Evolutionary conservation across 37 sponge, comb jelly and placozoan species (phyloP).

Genomic region (Aphrocallistes beatrix): DNA sequence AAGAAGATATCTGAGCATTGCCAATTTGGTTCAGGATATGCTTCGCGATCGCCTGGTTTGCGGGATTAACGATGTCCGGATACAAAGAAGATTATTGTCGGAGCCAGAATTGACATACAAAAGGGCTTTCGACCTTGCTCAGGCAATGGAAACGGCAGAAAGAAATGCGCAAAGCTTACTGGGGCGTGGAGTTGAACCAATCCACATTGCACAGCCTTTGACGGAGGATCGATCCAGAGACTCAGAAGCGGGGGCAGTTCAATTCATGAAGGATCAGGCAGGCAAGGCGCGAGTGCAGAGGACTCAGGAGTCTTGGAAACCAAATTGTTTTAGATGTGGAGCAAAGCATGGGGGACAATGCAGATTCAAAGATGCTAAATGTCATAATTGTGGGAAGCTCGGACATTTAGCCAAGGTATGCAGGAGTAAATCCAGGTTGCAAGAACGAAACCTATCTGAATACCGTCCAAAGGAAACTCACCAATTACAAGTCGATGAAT

Average conservation of each 20-base stretch:
- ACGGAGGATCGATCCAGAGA: background rate
- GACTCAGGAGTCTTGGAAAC: background rate
- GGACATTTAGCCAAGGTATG: background rate
- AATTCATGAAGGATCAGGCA: background rate
- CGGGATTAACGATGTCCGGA: conserved; percentile 14
- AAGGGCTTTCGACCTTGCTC: conserved; percentile 8
- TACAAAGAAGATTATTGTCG: conserved; percentile 8
- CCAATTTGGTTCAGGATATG: conserved; percentile 25
- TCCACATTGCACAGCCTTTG: background rate
- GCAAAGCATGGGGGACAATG: background rate
- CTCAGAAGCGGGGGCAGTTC: background rate
- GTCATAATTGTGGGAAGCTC: background rate
- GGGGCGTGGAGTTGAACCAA: background rate
- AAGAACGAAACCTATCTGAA: background rate
- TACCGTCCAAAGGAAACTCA: background rate
- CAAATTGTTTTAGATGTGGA: background rate
- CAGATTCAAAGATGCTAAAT: background rate
- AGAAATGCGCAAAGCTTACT: background rate
- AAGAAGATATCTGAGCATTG: conserved; percentile 21
- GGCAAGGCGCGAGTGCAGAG: background rate
- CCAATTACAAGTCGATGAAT: background rate
- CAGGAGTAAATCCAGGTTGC: background rate
- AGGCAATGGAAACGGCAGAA: conserved; percentile 3
- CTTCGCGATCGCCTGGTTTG: conserved; percentile 23
- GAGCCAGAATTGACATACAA: conserved; percentile 14